Conservation (phyloP, 2,797 vertebrate species). For the Rhodeus uyekii region DNA sequence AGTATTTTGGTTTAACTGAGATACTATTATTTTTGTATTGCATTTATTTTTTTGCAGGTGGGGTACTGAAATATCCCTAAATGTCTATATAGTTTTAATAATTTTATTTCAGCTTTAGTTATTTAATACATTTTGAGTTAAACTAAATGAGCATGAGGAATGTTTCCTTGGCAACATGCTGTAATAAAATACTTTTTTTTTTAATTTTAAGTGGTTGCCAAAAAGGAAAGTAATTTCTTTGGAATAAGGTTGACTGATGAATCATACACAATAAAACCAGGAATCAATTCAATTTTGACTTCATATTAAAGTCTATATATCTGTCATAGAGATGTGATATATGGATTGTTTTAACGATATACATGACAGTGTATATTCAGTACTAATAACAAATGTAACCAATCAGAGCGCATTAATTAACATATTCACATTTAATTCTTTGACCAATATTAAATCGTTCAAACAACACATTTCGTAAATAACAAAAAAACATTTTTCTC, state of each 20-base stretch:
- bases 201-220: no score
- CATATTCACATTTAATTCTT: not conserved
- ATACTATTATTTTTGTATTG: not conserved
- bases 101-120: not conserved
- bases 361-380: not conserved
- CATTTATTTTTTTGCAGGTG: no score
- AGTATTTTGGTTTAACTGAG: not conserved
- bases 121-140: not conserved
- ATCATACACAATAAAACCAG: no score
- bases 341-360: no score
- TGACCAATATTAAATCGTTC: not conserved
- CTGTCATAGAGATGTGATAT: no score
- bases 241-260: no score
- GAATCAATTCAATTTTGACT: no score
- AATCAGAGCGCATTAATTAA: slow-evolving; percentile 6
- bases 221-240: no score
- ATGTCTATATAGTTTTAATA: not conserved
- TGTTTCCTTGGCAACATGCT: not conserved
- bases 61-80: not conserved
- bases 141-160: not conserved
- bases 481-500: no score
- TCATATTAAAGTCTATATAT: no score
- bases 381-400: not conserved
- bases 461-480: not conserved
- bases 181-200: not conserved